phyloP scores from a whole-genome alignment of 2,113 vertebrate genomes.

The Burhinus oedicnemus region DNA sequence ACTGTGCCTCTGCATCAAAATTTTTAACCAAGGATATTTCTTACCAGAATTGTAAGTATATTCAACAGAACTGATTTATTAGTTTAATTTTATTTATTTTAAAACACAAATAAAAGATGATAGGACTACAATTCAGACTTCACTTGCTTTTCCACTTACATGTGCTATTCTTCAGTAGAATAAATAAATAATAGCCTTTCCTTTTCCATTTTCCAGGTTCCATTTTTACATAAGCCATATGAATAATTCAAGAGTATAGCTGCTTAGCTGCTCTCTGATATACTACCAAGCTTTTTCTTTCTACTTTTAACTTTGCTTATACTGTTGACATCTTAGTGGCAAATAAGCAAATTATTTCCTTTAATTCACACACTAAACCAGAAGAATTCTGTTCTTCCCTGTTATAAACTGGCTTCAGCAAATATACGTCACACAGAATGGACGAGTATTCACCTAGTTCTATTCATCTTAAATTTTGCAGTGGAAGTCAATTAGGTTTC shows the following conservation, averaged over 20 bases:
- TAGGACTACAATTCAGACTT: conserved; percentile 35
- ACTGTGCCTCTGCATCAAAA: background rate
- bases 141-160: conserved; percentile 52
- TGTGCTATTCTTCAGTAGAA: conserved; percentile 35
- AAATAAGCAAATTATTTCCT: conserved; percentile 36
- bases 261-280: conserved; percentile 48
- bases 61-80: background rate
- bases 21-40: background rate
- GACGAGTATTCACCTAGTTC: background rate
- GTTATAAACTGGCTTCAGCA: background rate
- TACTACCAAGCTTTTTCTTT: conserved; percentile 33
- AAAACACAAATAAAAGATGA: conserved; percentile 28
- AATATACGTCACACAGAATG: background rate
- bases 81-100: conserved; percentile 51
- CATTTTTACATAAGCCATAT: conserved; percentile 54
- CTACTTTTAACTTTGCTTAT: conserved; percentile 29
- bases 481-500: conserved; percentile 25
- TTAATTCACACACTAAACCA: background rate
- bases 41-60: background rate
- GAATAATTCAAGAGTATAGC: conserved; percentile 67
- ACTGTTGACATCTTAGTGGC: conserved; percentile 25
- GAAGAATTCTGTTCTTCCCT: background rate
- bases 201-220: conserved; percentile 59
- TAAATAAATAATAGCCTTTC: conserved; percentile 63
- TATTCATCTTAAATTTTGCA: background rate